Conservation (phyloP, 2,797 vertebrate genomes). For the Limosa lapponica region DNA sequence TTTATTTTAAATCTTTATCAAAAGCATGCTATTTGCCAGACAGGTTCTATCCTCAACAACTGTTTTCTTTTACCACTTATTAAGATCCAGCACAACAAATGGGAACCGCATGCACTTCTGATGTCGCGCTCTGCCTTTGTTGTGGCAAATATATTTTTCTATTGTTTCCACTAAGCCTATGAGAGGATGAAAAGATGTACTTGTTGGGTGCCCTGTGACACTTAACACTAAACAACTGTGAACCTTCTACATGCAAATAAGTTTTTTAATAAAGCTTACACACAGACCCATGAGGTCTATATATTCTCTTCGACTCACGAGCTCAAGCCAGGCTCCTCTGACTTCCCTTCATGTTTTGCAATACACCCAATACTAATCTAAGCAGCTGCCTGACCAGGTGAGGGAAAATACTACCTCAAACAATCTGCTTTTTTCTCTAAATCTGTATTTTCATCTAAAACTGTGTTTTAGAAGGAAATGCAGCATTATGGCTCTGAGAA, state of each 20-base stretch:
- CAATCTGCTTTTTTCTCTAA: background rate
- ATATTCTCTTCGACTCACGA: background rate
- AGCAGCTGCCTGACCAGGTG: background rate
- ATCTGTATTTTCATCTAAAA: background rate
- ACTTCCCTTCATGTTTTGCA: background rate
- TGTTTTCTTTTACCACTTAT: background rate
- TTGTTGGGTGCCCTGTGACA: background rate
- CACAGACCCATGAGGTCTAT: background rate
- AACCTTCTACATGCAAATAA: background rate
- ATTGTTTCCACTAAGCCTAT: background rate
- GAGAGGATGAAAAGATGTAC: background rate
- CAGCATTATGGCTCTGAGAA: background rate
- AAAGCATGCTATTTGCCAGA: background rate
- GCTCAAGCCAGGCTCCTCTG: background rate
- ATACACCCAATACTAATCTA: background rate
- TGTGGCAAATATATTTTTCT: background rate
- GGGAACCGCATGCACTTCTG: accelerated
- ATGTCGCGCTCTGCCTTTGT: background rate
- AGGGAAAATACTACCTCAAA: background rate
- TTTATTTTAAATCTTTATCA: background rate
- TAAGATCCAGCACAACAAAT: background rate
- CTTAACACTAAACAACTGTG: background rate
- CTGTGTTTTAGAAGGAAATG: background rate
- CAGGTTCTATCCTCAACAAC: background rate
- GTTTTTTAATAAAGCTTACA: background rate